Evolutionary conservation across 2,113 vertebrate species (phyloP).

Genomic region (Sciurus niger): DNA sequence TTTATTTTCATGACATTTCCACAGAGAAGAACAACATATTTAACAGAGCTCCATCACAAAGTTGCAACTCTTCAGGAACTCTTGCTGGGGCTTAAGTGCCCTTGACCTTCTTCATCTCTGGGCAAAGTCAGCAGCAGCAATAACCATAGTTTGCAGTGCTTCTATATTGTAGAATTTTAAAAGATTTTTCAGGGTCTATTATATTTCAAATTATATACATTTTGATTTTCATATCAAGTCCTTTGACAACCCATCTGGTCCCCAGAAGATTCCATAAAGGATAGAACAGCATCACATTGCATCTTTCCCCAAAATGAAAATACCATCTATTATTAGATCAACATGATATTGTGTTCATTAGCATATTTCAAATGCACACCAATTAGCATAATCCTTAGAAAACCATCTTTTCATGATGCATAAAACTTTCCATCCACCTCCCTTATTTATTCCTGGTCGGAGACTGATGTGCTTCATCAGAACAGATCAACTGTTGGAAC

Average conservation of each 20-base stretch:
- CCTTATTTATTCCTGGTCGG: neutral
- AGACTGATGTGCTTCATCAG: neutral
- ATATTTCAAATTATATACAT: conserved; percentile 55
- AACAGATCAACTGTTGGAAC: neutral
- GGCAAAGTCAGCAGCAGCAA: neutral
- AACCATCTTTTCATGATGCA: conserved; percentile 13
- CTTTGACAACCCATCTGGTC: conserved; percentile 26
- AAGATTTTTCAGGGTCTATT: conserved; percentile 54
- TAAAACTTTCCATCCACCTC: neutral
- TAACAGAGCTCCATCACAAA: neutral
- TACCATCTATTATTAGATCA: conserved; percentile 78
- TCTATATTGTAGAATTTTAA: conserved; percentile 41
- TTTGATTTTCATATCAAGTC: conserved; percentile 72
- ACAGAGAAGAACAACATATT: neutral
- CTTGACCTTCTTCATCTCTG: conserved; percentile 25
- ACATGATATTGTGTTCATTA: conserved; percentile 50
- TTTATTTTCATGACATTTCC: neutral
- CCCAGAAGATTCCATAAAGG: conserved; percentile 61
- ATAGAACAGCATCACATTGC: conserved; percentile 66
- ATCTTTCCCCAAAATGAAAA: conserved; percentile 72
- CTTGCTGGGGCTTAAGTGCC: neutral
- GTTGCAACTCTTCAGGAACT: neutral
- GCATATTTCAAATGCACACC: conserved; percentile 77
- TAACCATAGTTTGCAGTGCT: neutral
- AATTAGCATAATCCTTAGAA: conserved; percentile 46